Conservation (phyloP, 92 coral and sea anemone species). For the Actinernus sp. region DNA sequence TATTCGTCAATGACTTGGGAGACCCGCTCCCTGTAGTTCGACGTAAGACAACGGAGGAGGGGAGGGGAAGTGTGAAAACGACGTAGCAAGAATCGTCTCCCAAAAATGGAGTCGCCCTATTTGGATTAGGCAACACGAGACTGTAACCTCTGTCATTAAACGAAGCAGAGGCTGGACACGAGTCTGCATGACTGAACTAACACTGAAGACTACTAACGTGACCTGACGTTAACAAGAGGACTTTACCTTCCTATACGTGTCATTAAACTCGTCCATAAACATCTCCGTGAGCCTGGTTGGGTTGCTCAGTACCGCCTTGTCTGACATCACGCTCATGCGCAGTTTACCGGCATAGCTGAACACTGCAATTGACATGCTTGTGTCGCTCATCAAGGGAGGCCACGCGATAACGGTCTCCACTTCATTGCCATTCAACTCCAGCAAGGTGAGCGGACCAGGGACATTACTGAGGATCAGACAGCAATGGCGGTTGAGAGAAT, state of each 20-base stretch:
- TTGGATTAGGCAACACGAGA: no score
- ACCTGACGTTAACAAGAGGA: not conserved
- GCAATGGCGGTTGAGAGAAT: conserved; percentile 78
- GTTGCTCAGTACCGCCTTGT: conserved; percentile 78
- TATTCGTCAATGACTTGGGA: no score
- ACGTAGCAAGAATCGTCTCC: no score
- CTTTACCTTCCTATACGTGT: conserved; percentile 68
- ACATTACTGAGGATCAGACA: conserved; percentile 95
- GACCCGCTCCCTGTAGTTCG: no score
- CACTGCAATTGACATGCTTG: conserved; percentile 90
- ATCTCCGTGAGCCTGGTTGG: conserved; percentile 79
- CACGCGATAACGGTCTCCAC: conserved; percentile 92
- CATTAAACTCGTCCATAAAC: conserved; percentile 82
- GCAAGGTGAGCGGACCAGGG: conserved; percentile 90
- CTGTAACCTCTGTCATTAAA: no score
- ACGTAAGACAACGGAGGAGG: no score
- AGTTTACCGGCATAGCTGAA: conserved; percentile 95
- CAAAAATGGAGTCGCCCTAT: no score
- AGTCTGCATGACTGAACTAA: no score
- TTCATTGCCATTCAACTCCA: conserved; percentile 80
- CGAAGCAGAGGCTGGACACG: no score
- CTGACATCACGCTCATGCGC: conserved; percentile 90
- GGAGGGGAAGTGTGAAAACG: no score
- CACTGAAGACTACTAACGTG: no score
- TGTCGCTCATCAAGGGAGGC: conserved; percentile 98